Evolutionary conservation across 2,113 vertebrate genomes (phyloP), one percentile per base, ranked within the genome.

Genomic region (Todiramphus chloris): DNA sequence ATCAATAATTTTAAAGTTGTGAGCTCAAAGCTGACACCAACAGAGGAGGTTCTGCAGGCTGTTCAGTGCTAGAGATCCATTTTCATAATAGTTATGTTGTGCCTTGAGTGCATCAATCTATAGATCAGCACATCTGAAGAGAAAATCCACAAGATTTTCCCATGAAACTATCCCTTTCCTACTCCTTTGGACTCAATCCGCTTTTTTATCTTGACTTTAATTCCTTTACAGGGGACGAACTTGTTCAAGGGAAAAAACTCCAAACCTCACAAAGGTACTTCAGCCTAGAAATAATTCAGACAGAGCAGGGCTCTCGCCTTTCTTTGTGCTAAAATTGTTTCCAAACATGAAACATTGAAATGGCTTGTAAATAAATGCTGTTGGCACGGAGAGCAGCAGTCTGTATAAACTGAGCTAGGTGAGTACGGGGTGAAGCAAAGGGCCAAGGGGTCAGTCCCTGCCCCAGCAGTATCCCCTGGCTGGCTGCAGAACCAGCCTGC

Each of bases 1-100:
- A 82, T 95, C 87, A 58, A 91, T 97, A 82, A 64, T 91, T 91
- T 82, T 87, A 76, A 93, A 78, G 35, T 60, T 66, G 76, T 87
- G 69, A 89, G 43, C 83, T 84, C 80, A 74, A 92, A 81, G 79
- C 44, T 5, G 2, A 53, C 48, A 73, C 43, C 33, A 84, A 14
- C 0, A 0, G 59, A 79, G 56, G 68, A 88, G 72, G n/a, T 67
- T 78, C 72, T 83, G 27, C 43, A 73, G 68, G 56, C 11, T 86
- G 30, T 31, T 35, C 18, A 68, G 35, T 78, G 68, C 56, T 60
- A 81, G 33, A 72, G 53, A 19, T 68, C 33, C 39, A 28, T 91
- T 96, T 94, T 84, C 5, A 0, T 83, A 67, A 43, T 13, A 78
- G 55, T 20, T 77, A 10, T 74, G 28, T 77, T 64, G n/a, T 88